Conservation (phyloP, 2,797 vertebrate genomes). For the Sciurus carolinensis region DNA sequence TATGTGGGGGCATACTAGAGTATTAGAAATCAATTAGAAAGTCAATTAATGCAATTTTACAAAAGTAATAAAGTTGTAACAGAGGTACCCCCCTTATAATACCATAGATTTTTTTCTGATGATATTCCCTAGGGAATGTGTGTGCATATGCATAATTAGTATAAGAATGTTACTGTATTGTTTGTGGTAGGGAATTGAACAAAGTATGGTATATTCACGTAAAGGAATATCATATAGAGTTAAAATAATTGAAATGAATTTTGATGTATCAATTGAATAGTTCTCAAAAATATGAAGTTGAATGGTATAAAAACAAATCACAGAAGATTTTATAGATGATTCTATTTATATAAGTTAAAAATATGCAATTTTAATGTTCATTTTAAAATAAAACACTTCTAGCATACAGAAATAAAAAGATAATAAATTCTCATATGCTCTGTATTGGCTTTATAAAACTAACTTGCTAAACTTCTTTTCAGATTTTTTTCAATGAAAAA, state of each 20-base stretch:
- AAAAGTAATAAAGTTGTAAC: slow-evolving; percentile 49
- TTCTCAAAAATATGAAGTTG: slow-evolving; percentile 43
- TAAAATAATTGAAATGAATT: slow-evolving; percentile 54
- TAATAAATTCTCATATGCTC: neutral
- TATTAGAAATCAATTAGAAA: slow-evolving; percentile 15
- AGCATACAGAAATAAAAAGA: no score
- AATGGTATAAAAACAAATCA: neutral
- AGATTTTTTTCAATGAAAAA: slow-evolving; percentile 22
- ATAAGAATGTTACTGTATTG: slow-evolving; percentile 30
- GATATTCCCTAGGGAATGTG: neutral
- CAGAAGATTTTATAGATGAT: slow-evolving; percentile 51
- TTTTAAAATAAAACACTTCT: slow-evolving; percentile 58
- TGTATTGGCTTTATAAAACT: slow-evolving; percentile 36
- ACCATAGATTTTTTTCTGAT: slow-evolving; percentile 15
- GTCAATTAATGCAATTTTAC: slow-evolving; percentile 36
- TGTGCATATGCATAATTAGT: slow-evolving; percentile 6
- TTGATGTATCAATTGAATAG: neutral
- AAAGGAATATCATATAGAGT: neutral
- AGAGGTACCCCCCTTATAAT: neutral
- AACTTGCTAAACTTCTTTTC: slow-evolving; percentile 9
- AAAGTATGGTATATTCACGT: neutral
- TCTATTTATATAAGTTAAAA: slow-evolving; percentile 23
- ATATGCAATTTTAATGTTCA: slow-evolving; percentile 24
- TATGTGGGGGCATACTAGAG: neutral
- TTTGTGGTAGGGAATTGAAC: slow-evolving; percentile 22